phyloP scores from a whole-genome alignment of 2,888 invertebrate genomes.

The Iselma pallidipennis region DNA sequence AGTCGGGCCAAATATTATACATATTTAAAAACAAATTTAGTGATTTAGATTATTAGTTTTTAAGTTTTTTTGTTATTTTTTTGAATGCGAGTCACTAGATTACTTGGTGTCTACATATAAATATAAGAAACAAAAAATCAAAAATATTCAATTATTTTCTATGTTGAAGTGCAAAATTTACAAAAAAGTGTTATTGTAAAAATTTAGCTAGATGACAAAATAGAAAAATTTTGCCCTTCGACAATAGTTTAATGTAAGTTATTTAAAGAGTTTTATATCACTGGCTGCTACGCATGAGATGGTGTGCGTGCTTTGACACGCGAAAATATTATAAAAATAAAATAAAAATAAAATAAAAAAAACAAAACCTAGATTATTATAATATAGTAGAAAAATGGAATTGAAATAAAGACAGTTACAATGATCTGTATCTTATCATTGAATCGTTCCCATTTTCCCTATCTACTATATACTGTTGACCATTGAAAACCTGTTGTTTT shows the following conservation, averaged over 20 bases:
- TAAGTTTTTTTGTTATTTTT: neutral
- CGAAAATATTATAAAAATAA: conserved; percentile 44
- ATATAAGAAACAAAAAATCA: conserved; percentile 1
- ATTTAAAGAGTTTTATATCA: conserved; percentile 49
- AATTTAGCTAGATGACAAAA: conserved; percentile 21
- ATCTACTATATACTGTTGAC: neutral
- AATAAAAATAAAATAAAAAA: conserved; percentile 41
- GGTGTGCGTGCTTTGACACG: conserved; percentile 45
- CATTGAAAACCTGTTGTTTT: neutral
- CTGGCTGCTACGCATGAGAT: conserved; percentile 51
- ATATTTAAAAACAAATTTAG: conserved; percentile 19
- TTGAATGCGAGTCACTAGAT: neutral
- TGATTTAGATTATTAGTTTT: conserved; percentile 22
- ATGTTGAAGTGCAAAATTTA: conserved; percentile 15
- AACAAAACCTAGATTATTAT: conserved; percentile 49
- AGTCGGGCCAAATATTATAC: conserved; percentile 26
- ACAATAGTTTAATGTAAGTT: conserved; percentile 12
- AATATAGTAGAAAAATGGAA: conserved; percentile 55
- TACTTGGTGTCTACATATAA: conserved; percentile 8
- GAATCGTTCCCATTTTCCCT: neutral
- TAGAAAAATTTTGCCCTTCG: conserved; percentile 18
- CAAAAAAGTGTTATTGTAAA: conserved; percentile 26
- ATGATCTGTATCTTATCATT: conserved; percentile 28
- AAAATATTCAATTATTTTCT: conserved; percentile 10
- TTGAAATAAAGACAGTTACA: conserved; percentile 56